These are phyloP conservation scores for Campoletis sonorensis DNA, from an alignment of 1,140 invertebrate genomes.

Conservation along the genomic window DNA sequence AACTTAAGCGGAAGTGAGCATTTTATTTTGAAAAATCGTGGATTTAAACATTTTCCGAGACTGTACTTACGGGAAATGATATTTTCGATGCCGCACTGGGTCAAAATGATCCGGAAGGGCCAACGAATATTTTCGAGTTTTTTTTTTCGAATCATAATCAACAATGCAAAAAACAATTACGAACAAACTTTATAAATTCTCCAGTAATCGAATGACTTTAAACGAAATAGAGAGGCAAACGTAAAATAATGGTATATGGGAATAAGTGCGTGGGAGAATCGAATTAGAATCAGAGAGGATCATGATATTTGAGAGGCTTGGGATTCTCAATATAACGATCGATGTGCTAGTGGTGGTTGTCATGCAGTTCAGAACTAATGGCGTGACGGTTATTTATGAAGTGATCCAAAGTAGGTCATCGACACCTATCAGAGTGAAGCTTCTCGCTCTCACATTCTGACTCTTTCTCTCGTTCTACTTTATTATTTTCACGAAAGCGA, in stretches of 20 bases:
- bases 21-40: no score
- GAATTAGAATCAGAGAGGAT: neutral
- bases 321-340: slow-evolving; percentile 19
- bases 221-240: neutral
- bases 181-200: no score
- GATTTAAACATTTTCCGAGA: no score
- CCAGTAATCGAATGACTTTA: no score
- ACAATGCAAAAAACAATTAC: no score
- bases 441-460: slow-evolving; percentile 32
- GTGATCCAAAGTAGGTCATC: slow-evolving; percentile 39
- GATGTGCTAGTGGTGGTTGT: neutral
- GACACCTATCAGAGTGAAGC: slow-evolving; percentile 28
- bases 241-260: neutral
- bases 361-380: slow-evolving; percentile 24
- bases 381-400: slow-evolving; percentile 38
- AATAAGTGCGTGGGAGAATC: neutral
- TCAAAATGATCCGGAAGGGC: no score
- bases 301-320: slow-evolving; percentile 11
- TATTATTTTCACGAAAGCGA: neutral
- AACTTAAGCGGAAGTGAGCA: no score
- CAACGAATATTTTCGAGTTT: no score
- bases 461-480: slow-evolving; percentile 28
- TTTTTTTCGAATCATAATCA: no score
- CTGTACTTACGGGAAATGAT: no score
- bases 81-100: no score